A percentile compares a stretch with the other conserved stretches of the same genome.
These are phyloP conservation scores for Ennomos fuscantarius DNA, from an alignment of 2,888 invertebrate species.

Conservation along the genomic window DNA sequence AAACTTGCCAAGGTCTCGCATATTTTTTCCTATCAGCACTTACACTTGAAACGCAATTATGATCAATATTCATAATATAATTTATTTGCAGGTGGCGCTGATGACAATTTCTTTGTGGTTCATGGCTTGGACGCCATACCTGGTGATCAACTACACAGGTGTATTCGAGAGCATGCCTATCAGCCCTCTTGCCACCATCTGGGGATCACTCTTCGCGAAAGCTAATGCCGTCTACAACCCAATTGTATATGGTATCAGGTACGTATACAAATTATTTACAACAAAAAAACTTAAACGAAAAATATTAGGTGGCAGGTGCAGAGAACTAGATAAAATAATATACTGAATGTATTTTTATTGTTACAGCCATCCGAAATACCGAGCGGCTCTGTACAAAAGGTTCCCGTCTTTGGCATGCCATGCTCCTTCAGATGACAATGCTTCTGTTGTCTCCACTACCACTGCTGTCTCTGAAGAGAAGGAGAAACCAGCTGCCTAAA, in stretches of 20 bases:
- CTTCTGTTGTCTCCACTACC: slow-evolving; percentile 88
- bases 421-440: slow-evolving; percentile 80
- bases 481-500: slow-evolving; percentile 87
- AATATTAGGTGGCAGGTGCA: no score
- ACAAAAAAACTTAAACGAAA: neutral
- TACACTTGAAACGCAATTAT: no score
- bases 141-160: slow-evolving; percentile 92
- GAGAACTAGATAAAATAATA: no score
- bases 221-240: slow-evolving; percentile 96
- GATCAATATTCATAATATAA: no score
- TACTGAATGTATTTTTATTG: slow-evolving; percentile 36
- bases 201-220: slow-evolving; percentile 96
- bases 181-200: slow-evolving; percentile 92
- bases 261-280: slow-evolving; percentile 28
- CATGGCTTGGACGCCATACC: slow-evolving; percentile 96
- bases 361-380: slow-evolving; percentile 91
- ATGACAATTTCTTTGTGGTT: slow-evolving; percentile 96
- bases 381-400: slow-evolving; percentile 89
- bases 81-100: slow-evolving; percentile 88
- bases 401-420: slow-evolving; percentile 90
- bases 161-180: slow-evolving; percentile 90
- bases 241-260: slow-evolving; percentile 96
- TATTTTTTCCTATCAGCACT: neutral
- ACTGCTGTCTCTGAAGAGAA: slow-evolving; percentile 86
- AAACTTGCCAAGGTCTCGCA: slow-evolving; percentile 90